phyloP scores from a whole-genome alignment of 1,140 invertebrate genomes.

The Diorhabda carinulata region DNA sequence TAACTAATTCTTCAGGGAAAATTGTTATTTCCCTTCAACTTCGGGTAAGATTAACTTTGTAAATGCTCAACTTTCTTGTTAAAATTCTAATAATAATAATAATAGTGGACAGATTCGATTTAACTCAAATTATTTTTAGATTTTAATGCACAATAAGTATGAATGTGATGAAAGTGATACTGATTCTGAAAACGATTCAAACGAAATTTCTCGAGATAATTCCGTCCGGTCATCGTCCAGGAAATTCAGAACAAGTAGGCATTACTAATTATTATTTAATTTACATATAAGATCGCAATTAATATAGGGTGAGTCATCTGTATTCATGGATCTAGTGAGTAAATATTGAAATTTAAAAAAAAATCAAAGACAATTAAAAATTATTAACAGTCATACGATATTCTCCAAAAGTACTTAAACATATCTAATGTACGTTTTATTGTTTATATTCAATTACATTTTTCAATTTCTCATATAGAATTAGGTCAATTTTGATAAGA shows the following conservation, averaged over 20 bases:
- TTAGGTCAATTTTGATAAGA: too few relatives aligned
- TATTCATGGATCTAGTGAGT: too few relatives aligned
- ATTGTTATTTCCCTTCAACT: constrained; percentile 72
- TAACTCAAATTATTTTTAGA: constrained; percentile 18
- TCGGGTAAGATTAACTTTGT: constrained; percentile 55
- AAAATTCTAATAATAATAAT: not conserved
- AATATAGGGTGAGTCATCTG: too few relatives aligned
- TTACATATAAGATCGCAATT: too few relatives aligned
- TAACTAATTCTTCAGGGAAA: constrained; percentile 65
- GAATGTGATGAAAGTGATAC: constrained; percentile 20
- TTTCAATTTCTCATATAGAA: too few relatives aligned
- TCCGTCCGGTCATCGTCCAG: constrained; percentile 10
- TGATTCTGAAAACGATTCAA: constrained; percentile 23
- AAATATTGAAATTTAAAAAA: too few relatives aligned
- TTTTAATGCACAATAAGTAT: constrained; percentile 25
- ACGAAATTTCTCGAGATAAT: not conserved
- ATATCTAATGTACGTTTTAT: too few relatives aligned
- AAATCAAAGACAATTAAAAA: too few relatives aligned
- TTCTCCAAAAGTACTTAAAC: too few relatives aligned
- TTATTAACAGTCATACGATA: too few relatives aligned
- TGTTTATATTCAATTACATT: too few relatives aligned
- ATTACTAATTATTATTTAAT: not conserved
- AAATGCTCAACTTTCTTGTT: not conserved
- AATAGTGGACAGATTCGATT: not conserved
- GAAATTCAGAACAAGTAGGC: constrained; percentile 7